These are phyloP conservation scores for Scarus forsteni DNA, from an alignment of 2,797 vertebrate species.

Conservation along the genomic window DNA sequence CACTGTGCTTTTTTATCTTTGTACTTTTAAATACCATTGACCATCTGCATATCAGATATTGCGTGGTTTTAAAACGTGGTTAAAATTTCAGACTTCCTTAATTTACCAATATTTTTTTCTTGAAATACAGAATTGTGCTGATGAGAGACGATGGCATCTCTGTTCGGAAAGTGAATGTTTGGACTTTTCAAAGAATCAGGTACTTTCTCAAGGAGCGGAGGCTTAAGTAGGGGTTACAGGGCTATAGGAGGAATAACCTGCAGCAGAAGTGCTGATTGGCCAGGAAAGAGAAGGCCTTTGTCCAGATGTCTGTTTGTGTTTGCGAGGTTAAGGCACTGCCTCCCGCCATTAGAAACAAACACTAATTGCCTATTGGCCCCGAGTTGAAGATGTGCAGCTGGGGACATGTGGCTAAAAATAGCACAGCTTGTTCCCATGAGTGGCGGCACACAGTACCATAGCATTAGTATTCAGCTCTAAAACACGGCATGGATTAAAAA, in stretches of 20 bases:
- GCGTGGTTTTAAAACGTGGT: no score
- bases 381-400: conserved; percentile 84
- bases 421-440: conserved; percentile 76
- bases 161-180: neutral
- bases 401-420: conserved; percentile 85
- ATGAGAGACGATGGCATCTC: neutral
- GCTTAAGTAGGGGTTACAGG: conserved; percentile 9
- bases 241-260: conserved; percentile 27
- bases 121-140: neutral
- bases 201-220: conserved; percentile 27
- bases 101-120: no score
- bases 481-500: conserved; percentile 64
- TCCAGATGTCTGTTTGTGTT: conserved; percentile 81
- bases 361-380: conserved; percentile 84
- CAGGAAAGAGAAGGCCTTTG: conserved; percentile 60
- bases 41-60: no score
- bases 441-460: conserved; percentile 65
- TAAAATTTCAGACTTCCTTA: no score
- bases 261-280: conserved; percentile 33
- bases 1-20: no score
- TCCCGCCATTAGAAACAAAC: conserved; percentile 78
- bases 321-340: conserved; percentile 72
- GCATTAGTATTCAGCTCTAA: conserved; percentile 77
- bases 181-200: neutral
- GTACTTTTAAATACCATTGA: no score